Base-by-base conservation (phyloP, 2,113 vertebrate species). In the Heterocephalus glaber region DNA sequence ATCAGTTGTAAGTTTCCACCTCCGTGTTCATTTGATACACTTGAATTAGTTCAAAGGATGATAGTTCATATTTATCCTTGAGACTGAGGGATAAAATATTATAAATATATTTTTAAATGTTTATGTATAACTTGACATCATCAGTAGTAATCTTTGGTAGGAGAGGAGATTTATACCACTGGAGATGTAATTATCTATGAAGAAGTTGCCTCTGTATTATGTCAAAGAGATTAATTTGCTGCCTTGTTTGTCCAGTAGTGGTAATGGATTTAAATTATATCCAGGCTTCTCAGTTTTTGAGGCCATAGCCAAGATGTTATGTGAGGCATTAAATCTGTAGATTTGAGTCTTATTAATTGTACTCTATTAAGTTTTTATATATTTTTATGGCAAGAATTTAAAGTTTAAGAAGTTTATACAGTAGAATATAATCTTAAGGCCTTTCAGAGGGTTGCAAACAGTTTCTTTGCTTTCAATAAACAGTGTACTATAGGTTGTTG, bases 1-100 rank as follows among this genome's bases (percentile, higher is more conserved):
- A 99, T 98, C 99, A 99, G 26, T 98, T 99, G 99, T 99, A 98
- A 99, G 99, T 99, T 81, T 54, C 92, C 5, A 4, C 33, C 72
- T 52, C 66, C 47, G 0, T 9, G 58, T 68, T 66, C 22, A 47
- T 58, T 92, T 63, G 38, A 9, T 83, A 13, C 2, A 49, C 33
- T 63, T 92, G 58, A 77, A 12, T 94, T 66, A 52, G 35, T 60
- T 95, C 49, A 90, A 41, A 95, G 20, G 28, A 74, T 52, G 30
- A 2, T 58, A 76, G 54, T n/a, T 95, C 60, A 30, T 90, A 61
- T 30, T 86, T 89, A 94, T 38, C 47, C 60, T 72, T 76, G 26
- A 35, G 72, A 54, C 66, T 87, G 22, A 63, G 35, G 35, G 44
- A 72, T 35, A 90, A 87, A 77, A 74, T 86, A 66, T 3, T 90